Evolutionary conservation across 2,113 vertebrate species (phyloP), one percentile per base, ranked within the genome.

Genomic region (Brachionichthys hirsutus): DNA sequence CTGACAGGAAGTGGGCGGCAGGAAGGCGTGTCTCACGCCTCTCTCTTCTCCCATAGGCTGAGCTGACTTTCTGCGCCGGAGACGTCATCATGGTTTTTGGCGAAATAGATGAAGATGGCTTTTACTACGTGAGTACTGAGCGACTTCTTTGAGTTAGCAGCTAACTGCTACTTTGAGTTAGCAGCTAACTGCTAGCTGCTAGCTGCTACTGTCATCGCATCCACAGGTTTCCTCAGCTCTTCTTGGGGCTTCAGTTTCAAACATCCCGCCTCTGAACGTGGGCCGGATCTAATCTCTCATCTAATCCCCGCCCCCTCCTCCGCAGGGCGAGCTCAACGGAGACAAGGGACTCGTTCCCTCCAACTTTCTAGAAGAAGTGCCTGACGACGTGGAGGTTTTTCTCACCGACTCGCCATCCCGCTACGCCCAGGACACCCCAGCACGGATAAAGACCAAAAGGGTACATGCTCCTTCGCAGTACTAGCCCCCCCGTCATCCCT

Each of bases 311-410:
- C 24, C 8, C 24, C 8, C 38, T 10, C 75, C 35, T 78, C 78
- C 55, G 34, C 78, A 99, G 97, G 97, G 96, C 15, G 97, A 98
- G 62, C 93, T 99, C n/a, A 98, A 98, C 0, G 95, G 97, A 82
- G 96, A 98, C 60, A 98, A 94, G 81, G 97, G 97, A 85, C 92
- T 98, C 14, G 93, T 98, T 85, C 97, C 97, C 85, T 99, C 97
- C 70, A 99, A 99, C 90, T 98, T 99, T 88, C 94, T 99, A 41
- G 96, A 99, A 94, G 97, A 98, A 95, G 97, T 99, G 94, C 97
- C 97, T 94, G 95, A 98, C 1, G 97, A 99, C 41, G 96, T 99
- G 34, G 96, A 99, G 80, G 97, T 99, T 72, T 96, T 93, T 82
- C 92, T 99, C 2, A 97, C 95, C 0, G 95, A 98, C 2, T 93